Conservation (phyloP, 2,888 invertebrate species). For the Eledone cirrhosa region DNA sequence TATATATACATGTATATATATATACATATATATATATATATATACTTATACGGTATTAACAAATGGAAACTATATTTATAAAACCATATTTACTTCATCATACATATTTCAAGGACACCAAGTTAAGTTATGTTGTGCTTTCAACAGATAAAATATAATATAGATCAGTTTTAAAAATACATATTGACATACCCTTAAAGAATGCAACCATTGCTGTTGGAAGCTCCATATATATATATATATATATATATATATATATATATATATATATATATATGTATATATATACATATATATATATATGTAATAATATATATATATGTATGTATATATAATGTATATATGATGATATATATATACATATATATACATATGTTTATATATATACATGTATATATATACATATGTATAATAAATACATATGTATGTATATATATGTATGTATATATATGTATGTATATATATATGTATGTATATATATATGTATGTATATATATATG, state of each 20-base stretch:
- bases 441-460: not conserved
- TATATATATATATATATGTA: not conserved
- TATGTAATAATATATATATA: not conserved
- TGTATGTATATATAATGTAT: not conserved
- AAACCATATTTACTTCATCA: not conserved
- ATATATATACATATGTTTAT: not conserved
- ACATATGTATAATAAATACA: not conserved
- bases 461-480: not conserved
- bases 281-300: not conserved
- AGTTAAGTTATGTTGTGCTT: too few relatives aligned
- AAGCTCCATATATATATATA: not conserved
- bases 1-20: constrained; percentile 3
- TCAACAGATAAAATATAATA: too few relatives aligned
- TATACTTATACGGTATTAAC: not conserved
- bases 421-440: not conserved
- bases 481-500: not conserved
- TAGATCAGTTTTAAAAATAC: too few relatives aligned
- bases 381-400: not conserved
- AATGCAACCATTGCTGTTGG: too few relatives aligned
- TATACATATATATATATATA: constrained; percentile 8
- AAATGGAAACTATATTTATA: not conserved
- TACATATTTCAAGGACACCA: too few relatives aligned
- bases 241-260: not conserved
- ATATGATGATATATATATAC: not conserved
- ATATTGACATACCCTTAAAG: too few relatives aligned